These are phyloP conservation scores for Episyrphus balteatus DNA, from an alignment of 1,140 invertebrate species.

Conservation along the genomic window DNA sequence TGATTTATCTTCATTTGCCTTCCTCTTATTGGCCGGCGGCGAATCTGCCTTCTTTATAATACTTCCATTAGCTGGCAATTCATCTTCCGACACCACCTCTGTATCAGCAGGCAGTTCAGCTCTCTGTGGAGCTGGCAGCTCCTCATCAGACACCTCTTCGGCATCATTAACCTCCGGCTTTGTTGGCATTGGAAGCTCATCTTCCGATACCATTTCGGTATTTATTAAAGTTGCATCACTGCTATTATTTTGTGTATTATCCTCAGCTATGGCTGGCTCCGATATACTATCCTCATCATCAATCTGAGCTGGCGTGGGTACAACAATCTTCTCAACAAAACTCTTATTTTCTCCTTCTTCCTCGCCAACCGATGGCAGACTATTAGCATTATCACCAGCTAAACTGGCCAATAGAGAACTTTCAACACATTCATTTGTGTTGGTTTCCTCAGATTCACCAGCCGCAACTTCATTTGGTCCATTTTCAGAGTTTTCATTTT, in stretches of 20 bases:
- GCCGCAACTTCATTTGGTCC: conserved; percentile 8
- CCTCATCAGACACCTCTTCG: conserved; percentile 61
- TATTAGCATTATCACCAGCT: conserved; percentile 35
- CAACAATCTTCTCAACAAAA: conserved; percentile 17
- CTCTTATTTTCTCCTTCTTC: conserved; percentile 18
- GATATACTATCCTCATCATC: conserved; percentile 20
- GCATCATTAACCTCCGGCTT: conserved; percentile 39
- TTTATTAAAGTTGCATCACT: conserved; percentile 42
- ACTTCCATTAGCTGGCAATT: conserved; percentile 46
- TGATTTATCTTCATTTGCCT: conserved; percentile 38
- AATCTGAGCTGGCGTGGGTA: conserved; percentile 3
- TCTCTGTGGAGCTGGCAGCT: conserved; percentile 60
- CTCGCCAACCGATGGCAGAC: conserved; percentile 37
- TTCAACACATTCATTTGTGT: conserved; percentile 14
- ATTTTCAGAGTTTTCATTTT: conserved; percentile 31
- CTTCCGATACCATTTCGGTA: conserved; percentile 58
- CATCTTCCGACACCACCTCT: conserved; percentile 72
- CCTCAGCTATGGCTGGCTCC: conserved; percentile 22
- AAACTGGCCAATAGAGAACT: conserved; percentile 29
- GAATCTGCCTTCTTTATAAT: too few relatives aligned
- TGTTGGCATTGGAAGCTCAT: conserved; percentile 42
- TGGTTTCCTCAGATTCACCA: neutral
- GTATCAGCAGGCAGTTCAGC: conserved; percentile 68
- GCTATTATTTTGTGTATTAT: conserved; percentile 17
- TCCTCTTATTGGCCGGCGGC: conserved; percentile 14